phyloP scores from a whole-genome alignment of 2,113 vertebrate genomes.

The Motacilla alba region DNA sequence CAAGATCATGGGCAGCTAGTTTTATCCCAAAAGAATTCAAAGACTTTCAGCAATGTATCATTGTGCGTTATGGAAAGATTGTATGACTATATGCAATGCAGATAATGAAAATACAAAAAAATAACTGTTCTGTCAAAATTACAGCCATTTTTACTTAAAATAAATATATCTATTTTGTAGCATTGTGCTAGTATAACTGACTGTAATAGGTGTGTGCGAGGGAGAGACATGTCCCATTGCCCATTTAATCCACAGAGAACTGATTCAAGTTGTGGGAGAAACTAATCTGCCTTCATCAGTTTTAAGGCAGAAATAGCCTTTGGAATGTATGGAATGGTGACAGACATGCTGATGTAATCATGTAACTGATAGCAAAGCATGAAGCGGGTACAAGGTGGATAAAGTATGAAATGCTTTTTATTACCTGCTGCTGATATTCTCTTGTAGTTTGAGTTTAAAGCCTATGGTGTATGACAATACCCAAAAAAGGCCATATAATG shows the following conservation, averaged over 20 bases:
- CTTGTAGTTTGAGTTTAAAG: not conserved
- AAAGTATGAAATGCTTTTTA: not conserved
- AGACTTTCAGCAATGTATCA: not conserved
- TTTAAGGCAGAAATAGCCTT: not conserved
- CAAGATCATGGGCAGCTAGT: not conserved
- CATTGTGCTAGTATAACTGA: not conserved
- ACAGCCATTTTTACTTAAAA: not conserved
- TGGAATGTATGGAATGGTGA: not conserved
- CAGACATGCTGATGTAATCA: not conserved
- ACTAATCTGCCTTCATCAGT: not conserved
- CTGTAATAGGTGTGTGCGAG: rapidly evolving
- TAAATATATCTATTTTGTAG: not conserved
- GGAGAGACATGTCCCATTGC: not conserved
- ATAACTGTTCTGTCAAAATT: not conserved
- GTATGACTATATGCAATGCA: not conserved
- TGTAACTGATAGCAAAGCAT: not conserved
- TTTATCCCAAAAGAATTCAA: not conserved
- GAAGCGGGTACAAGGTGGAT: not conserved
- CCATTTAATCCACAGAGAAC: not conserved
- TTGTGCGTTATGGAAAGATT: not conserved
- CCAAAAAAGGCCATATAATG: not conserved
- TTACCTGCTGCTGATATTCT: not conserved
- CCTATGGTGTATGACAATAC: not conserved
- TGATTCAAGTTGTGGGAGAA: not conserved
- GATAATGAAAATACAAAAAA: not conserved